Conservation (phyloP, 2,113 vertebrate species). For the Osmerus eperlanus region DNA sequence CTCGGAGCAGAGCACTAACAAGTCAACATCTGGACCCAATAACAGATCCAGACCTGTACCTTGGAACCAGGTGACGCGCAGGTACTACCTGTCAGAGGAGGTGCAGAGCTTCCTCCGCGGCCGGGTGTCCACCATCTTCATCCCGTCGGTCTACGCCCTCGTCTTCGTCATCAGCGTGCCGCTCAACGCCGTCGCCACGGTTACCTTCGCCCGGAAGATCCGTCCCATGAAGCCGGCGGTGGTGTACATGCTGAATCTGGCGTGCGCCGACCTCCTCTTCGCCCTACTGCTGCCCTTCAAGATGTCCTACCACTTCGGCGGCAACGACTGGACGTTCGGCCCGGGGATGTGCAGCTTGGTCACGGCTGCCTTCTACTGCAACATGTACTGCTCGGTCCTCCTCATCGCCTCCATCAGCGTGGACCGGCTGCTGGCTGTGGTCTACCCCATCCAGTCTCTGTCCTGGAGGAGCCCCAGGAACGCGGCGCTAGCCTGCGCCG, state of each 20-base stretch:
- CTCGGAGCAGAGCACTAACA: too few species aligned
- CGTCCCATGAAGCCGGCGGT: slow-evolving; percentile 83
- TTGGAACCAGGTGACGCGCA: not conserved
- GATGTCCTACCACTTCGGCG: slow-evolving; percentile 84
- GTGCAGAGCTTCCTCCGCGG: slow-evolving; percentile 75
- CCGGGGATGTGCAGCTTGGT: slow-evolving; percentile 76
- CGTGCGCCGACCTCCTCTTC: slow-evolving; percentile 83
- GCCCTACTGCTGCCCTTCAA: slow-evolving; percentile 84
- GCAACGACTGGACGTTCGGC: slow-evolving; percentile 88
- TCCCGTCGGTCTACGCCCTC: slow-evolving; percentile 82
- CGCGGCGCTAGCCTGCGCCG: slow-evolving; percentile 66
- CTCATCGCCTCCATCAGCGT: slow-evolving; percentile 88
- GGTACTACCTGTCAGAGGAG: slow-evolving; percentile 57
- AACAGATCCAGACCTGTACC: not conserved
- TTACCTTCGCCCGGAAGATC: slow-evolving; percentile 77
- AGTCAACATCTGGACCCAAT: not conserved
- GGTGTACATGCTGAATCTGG: slow-evolving; percentile 91
- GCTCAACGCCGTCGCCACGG: slow-evolving; percentile 78
- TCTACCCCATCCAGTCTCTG: slow-evolving; percentile 87
- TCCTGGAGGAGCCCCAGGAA: slow-evolving; percentile 77
- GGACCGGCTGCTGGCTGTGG: slow-evolving; percentile 87
- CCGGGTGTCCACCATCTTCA: slow-evolving; percentile 73
- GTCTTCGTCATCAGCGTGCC: slow-evolving; percentile 81
- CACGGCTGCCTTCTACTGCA: slow-evolving; percentile 87
- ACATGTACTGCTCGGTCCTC: slow-evolving; percentile 94